A percentile compares a stretch with the other conserved stretches of the same genome.
These are phyloP conservation scores for Lampropteryx suffumata DNA, from an alignment of 2,888 invertebrate species.

Conservation along the genomic window DNA sequence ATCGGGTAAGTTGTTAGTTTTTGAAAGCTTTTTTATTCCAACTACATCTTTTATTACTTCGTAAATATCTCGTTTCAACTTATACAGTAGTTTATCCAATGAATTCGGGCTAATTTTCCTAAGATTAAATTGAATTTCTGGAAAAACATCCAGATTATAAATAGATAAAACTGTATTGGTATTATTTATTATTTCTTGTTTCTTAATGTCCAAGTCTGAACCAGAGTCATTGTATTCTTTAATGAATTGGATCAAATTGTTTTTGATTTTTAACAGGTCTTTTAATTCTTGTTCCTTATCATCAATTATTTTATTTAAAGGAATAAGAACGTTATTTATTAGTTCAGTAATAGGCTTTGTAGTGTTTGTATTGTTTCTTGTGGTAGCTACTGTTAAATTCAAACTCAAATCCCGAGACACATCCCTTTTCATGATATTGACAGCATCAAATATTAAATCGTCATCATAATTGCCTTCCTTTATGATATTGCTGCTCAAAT, in stretches of 20 bases:
- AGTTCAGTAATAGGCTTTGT: conserved; percentile 30
- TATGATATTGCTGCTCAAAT: conserved; percentile 10
- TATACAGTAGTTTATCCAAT: conserved; percentile 45
- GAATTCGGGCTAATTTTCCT: conserved; percentile 36
- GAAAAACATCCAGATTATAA: conserved; percentile 45
- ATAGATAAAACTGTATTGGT: conserved; percentile 37
- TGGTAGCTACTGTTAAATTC: conserved; percentile 12
- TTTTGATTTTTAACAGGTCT: conserved; percentile 48
- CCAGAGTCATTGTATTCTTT: conserved; percentile 35
- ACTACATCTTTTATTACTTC: conserved; percentile 54
- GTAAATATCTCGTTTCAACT: conserved; percentile 58
- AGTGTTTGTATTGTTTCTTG: conserved; percentile 18
- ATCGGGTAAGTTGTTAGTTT: conserved; percentile 38
- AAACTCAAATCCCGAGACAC: conserved; percentile 20
- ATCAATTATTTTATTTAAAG: conserved; percentile 50
- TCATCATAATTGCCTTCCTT: conserved; percentile 26
- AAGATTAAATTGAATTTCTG: conserved; percentile 36
- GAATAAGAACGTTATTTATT: conserved; percentile 41
- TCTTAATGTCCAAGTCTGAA: conserved; percentile 20
- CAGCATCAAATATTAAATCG: conserved; percentile 26
- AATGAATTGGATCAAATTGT: conserved; percentile 45
- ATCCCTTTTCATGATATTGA: conserved; percentile 57
- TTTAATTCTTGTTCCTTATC: conserved; percentile 55
- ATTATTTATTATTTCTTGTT: conserved; percentile 19
- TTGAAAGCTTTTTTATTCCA: conserved; percentile 44